These are phyloP conservation scores for Drosophila picticornis DNA, from an alignment of 2,888 invertebrate species.

Conservation along the genomic window DNA sequence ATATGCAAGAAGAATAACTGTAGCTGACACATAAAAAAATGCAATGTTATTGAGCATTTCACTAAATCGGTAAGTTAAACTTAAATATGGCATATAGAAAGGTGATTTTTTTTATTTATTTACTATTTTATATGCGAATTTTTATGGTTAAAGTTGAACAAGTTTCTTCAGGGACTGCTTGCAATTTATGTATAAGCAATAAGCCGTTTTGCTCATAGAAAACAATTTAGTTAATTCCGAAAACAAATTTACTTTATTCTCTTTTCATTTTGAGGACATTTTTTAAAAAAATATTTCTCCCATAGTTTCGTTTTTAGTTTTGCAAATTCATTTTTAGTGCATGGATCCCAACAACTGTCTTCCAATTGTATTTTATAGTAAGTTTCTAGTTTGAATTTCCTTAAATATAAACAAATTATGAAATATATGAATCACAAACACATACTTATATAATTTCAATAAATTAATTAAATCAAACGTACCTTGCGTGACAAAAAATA, in stretches of 20 bases:
- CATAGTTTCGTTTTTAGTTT: not conserved
- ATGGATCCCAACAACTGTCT: conserved; percentile 79
- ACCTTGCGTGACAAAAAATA: conserved; percentile 73
- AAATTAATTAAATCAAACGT: conserved; percentile 72
- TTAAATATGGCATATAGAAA: conserved; percentile 39
- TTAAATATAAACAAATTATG: conserved; percentile 32
- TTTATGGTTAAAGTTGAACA: conserved; percentile 66
- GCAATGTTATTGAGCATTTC: conserved; percentile 63
- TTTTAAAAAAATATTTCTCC: not conserved
- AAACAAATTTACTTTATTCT: conserved; percentile 9
- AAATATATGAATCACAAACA: conserved; percentile 18
- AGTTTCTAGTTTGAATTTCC: conserved; percentile 60
- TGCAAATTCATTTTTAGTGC: conserved; percentile 48
- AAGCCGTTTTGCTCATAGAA: conserved; percentile 72
- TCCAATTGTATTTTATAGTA: conserved; percentile 73
- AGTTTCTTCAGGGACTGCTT: conserved; percentile 79
- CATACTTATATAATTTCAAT: conserved; percentile 40
- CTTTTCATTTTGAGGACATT: not conserved
- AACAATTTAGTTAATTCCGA: not conserved
- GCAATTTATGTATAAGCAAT: conserved; percentile 77
- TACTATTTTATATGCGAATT: conserved; percentile 71
- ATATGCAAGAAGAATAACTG: conserved; percentile 59
- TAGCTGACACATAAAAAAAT: conserved; percentile 70
- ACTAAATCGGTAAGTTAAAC: conserved; percentile 55
- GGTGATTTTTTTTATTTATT: conserved; percentile 63